Evolutionary conservation across 2,888 invertebrate genomes (phyloP).

Genomic region (Chaitophorus viminalis): DNA sequence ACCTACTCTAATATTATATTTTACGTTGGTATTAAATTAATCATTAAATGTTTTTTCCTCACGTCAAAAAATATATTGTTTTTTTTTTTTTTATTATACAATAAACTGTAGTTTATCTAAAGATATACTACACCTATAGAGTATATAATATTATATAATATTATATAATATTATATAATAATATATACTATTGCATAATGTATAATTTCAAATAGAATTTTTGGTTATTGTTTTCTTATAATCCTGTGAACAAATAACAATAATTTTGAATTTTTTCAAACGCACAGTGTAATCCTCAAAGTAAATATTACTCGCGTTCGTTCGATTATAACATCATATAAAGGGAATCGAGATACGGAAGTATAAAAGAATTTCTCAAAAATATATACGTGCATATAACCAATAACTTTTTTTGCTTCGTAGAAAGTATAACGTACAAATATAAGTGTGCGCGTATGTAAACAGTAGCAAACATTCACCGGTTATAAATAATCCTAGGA

Average conservation of each 20-base stretch:
- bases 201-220: too few species aligned
- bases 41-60: not conserved
- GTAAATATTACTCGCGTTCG: slow-evolving; percentile 21
- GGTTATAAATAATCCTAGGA: not conserved
- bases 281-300: not conserved
- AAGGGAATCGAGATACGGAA: not conserved
- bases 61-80: not conserved
- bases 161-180: too few species aligned
- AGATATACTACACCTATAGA: too few species aligned
- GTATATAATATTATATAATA: too few species aligned
- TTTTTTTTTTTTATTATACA: too few species aligned
- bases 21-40: not conserved
- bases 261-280: slow-evolving; percentile 18
- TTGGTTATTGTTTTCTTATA: not conserved
- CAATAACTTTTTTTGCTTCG: slow-evolving; percentile 24
- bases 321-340: not conserved
- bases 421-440: not conserved
- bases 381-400: not conserved
- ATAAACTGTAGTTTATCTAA: too few species aligned
- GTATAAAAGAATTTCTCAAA: not conserved
- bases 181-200: too few species aligned
- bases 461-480: not conserved
- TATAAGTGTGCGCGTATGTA: not conserved
- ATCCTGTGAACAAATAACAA: not conserved
- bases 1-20: not conserved